Evolutionary conservation across 2,888 invertebrate genomes (phyloP), one percentile per base, ranked within the genome.

Genomic region (Perizoma affinitatum): DNA sequence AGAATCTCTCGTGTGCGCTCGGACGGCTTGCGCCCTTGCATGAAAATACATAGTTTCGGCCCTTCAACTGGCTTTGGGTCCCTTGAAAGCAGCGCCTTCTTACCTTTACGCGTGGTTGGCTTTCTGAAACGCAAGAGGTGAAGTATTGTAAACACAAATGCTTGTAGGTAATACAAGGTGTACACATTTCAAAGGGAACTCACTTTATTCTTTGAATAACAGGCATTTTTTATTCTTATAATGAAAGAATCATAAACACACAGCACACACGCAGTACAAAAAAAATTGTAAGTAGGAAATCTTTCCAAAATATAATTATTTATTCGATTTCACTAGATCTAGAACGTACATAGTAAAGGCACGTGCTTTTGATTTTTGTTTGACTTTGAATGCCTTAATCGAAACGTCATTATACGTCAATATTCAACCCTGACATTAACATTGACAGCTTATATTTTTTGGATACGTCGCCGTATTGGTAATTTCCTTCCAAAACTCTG

Each of bases 51-150:
- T 75, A 94, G 95, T 79, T 99, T 98, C 0, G 96, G 93, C 72
- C 97, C 96, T 93, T 99, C 99, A 62, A 97, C 93, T 0, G 98
- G 86, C 84, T 98, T 97, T 0, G 99, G 97, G 76, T 97, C 98
- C 69, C 95, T 94, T 8, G 95, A 95, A 54, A 96, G 90, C 53
- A 99, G 87, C 10, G 96, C 95, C 74, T 96, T 96, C 84, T 98
- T 98, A 22, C 97, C 98, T 82, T 95, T 96, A 49, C 96, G 96
- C 50, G 97, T 98, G 73, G 95, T 96, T 0, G 98, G 97, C 93
- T 98, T 98, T 69, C 98, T 98, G 84, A 3, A 92, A 88, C 78
- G 54, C 50, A 45, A 53, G 10, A 8, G 22, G 22, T 22, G 6
- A 40, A 44, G 10, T 38, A 47, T 22, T 0, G 33, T 34, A 45